phyloP scores from a whole-genome alignment of 1,140 invertebrate genomes.

The Ridgeia piscesae region DNA sequence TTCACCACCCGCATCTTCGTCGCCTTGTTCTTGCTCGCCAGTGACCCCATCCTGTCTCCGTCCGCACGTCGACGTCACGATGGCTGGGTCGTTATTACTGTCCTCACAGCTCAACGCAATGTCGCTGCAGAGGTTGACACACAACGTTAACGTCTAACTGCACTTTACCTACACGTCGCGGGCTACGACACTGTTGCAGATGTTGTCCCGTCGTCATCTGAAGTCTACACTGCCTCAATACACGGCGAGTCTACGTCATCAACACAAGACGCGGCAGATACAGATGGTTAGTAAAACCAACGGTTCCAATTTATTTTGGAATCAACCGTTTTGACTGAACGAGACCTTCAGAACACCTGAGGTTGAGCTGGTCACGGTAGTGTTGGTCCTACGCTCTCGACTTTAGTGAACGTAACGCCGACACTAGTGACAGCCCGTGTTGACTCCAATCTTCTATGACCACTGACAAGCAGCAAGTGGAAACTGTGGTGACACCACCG shows the following conservation, averaged over 20 bases:
- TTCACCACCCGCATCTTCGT: slow-evolving; percentile 18
- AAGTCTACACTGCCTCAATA: background rate
- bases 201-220: background rate
- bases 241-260: background rate
- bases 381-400: background rate
- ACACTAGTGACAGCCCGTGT: background rate
- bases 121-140: background rate
- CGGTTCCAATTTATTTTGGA: background rate
- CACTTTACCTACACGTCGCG: background rate
- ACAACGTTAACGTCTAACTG: background rate
- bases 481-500: background rate
- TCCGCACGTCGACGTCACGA: background rate
- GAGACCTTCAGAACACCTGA: background rate
- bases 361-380: background rate
- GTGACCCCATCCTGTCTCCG: background rate
- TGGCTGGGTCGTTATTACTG: background rate
- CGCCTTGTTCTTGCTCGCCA: slow-evolving; percentile 9
- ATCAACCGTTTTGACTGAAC: background rate
- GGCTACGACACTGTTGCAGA: background rate
- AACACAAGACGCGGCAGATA: background rate
- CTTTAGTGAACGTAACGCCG: background rate
- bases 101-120: background rate
- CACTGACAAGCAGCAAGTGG: background rate
- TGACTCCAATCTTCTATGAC: background rate
- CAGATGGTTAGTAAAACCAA: background rate